Evolutionary conservation across 2,888 invertebrate species (phyloP).

Genomic region (Steinernema scapterisci): DNA sequence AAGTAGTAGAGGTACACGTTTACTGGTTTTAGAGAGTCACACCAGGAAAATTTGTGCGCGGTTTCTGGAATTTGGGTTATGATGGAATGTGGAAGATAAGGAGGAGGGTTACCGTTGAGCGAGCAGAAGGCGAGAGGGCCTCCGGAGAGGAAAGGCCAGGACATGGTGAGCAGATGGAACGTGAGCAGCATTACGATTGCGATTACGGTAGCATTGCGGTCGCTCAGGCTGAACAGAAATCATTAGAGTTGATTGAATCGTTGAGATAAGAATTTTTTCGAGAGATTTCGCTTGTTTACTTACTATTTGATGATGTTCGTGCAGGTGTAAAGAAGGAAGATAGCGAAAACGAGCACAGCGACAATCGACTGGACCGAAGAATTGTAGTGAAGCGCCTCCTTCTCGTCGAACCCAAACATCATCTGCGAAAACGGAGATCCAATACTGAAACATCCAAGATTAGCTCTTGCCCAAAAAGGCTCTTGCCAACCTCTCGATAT

Average conservation of each 20-base stretch:
- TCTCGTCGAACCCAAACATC: constrained; percentile 48
- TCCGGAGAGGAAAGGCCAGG: constrained; percentile 52
- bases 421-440: constrained; percentile 49
- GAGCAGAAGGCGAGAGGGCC: constrained; percentile 38
- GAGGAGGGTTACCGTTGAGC: constrained; percentile 34
- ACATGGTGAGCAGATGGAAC: constrained; percentile 50
- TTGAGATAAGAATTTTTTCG: too few relatives aligned
- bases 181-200: constrained; percentile 45
- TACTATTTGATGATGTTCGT: constrained; percentile 49
- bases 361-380: constrained; percentile 45
- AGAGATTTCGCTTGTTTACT: constrained; percentile 46
- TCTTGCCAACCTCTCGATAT: constrained; percentile 41
- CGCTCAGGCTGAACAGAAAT: constrained; percentile 39
- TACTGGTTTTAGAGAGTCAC: constrained; percentile 41
- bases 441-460: constrained; percentile 37
- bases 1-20: constrained; percentile 47
- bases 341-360: constrained; percentile 45
- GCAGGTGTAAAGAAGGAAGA: constrained; percentile 48
- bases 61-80: not conserved
- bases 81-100: not conserved
- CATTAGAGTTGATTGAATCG: too few relatives aligned
- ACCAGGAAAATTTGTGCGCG: constrained; percentile 38
- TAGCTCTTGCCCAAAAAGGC: too few relatives aligned
- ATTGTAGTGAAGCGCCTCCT: constrained; percentile 44
- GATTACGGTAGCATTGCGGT: constrained; percentile 38